Evolutionary conservation across 2,888 invertebrate species (phyloP), one percentile per base, ranked within the genome.

Genomic region (Spilosoma lubricipeda): DNA sequence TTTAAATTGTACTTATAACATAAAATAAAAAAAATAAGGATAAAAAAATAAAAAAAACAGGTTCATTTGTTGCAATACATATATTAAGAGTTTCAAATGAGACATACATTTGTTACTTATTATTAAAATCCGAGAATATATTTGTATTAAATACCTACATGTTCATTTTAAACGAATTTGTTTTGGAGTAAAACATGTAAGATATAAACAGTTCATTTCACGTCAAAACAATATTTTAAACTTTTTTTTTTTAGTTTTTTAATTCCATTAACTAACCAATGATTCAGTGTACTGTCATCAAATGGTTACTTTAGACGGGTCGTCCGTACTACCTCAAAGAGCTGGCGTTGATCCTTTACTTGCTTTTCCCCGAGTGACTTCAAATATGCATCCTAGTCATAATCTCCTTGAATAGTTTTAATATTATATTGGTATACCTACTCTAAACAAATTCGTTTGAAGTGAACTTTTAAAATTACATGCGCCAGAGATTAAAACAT

Each of bases 1-100:
- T 39, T 4, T 39, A 39, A 39, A 11, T 39, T 11, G 39, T 39
- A 39, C 1, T 11, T 39, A 39, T 39, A 39, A 39, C 39, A 39
- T 11, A 39, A 45, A 45, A 45, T 48, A 13, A n/a, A 8, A 13
- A 3, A 42, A 65, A 20, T 20, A 33, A n/a, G 18, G 33, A 30
- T 81, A 80, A 66, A 80, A 66, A 80, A 74, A 85, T 88, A n/a
- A n/a, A n/a, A 59, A 88, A 85, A 68, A 85, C 78, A 69, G 23
- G 11, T 13, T 59, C 79, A 63, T 67, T 73, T 67, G 73, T 52
- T 71, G 72, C 68, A 36, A 67, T 69, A 75, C 66, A 73, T 67
- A 67, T 69, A 67, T 70, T 70, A 42, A 75, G 67, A 70, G 9
- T 30, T 73, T 64, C 63, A 33, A 48, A 71, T 45, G 20, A 56